phyloP scores from a whole-genome alignment of 35 echinoderm and acorn worm species.

The Heliocidaris erythrogramma region DNA sequence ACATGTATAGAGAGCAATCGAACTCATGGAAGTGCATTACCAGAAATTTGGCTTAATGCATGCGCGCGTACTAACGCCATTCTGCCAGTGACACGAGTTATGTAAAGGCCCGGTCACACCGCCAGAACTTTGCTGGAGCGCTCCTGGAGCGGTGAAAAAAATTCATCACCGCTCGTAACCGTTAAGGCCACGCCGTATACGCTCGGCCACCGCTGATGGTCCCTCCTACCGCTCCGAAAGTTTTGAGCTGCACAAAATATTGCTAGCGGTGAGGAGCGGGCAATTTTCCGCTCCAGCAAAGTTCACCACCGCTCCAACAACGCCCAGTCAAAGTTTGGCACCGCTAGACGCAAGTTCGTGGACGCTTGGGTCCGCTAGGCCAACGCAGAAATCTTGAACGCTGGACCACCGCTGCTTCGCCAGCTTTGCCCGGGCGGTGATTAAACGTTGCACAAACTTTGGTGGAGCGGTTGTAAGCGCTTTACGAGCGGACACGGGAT shows the following conservation, averaged over 20 bases:
- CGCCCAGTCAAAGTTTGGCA: slow-evolving; percentile 38
- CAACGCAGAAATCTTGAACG: slow-evolving; percentile 39
- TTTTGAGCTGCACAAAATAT: slow-evolving; percentile 28
- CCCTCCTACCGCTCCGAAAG: slow-evolving; percentile 6
- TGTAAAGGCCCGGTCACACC: not conserved
- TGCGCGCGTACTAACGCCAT: too few species aligned
- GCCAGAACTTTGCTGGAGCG: slow-evolving; percentile 45
- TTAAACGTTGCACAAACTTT: slow-evolving; percentile 43
- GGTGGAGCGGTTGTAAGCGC: slow-evolving; percentile 38
- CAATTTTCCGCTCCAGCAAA: slow-evolving; percentile 41
- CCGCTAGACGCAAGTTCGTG: slow-evolving; percentile 38
- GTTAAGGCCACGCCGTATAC: slow-evolving; percentile 13
- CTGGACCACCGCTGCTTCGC: slow-evolving; percentile 42
- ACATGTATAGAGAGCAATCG: too few species aligned
- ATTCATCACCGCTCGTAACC: slow-evolving; percentile 32
- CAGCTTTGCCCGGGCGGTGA: slow-evolving; percentile 40
- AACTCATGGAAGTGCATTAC: too few species aligned
- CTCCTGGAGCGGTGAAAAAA: slow-evolving; percentile 32
- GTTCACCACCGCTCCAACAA: slow-evolving; percentile 38
- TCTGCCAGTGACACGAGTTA: too few species aligned
- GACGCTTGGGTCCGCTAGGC: slow-evolving; percentile 38
- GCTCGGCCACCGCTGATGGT: slow-evolving; percentile 7
- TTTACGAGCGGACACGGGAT: slow-evolving; percentile 45
- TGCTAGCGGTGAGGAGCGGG: slow-evolving; percentile 28
- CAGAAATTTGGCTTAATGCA: too few species aligned